phyloP scores from a whole-genome alignment of 2,797 vertebrate genomes.

The Gymnodraco acuticeps region DNA sequence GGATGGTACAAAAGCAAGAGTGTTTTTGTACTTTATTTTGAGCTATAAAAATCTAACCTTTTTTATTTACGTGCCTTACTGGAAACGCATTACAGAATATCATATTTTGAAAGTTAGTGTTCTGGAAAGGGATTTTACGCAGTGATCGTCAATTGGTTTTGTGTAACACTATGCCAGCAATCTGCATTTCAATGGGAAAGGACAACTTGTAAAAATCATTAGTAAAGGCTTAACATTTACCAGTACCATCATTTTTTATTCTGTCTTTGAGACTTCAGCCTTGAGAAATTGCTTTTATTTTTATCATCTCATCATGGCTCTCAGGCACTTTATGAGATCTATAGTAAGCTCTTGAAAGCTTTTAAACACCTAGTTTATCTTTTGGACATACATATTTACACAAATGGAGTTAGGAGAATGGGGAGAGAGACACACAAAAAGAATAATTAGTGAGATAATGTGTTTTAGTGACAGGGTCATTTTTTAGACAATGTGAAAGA shows the following conservation, averaged over 20 bases:
- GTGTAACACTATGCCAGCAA: constrained; percentile 5
- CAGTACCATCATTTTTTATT: neutral
- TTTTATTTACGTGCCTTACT: neutral
- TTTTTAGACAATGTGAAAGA: constrained; percentile 8
- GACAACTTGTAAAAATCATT: constrained; percentile 30
- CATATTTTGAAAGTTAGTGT: constrained; percentile 11
- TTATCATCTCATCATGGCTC: constrained; percentile 11
- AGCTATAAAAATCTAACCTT: neutral
- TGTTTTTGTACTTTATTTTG: too few relatives aligned
- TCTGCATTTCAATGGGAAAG: constrained; percentile 50
- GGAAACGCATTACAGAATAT: constrained; percentile 26
- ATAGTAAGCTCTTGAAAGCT: constrained; percentile 10
- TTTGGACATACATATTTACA: constrained; percentile 21
- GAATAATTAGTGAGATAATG: neutral
- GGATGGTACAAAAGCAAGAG: neutral
- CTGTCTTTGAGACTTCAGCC: constrained; percentile 13
- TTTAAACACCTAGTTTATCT: constrained; percentile 21
- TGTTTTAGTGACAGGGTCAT: constrained; percentile 26
- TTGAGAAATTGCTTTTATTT: constrained; percentile 42
- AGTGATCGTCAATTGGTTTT: constrained; percentile 29
- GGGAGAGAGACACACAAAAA: neutral
- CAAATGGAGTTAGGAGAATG: constrained; percentile 7
- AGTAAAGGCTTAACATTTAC: constrained; percentile 23
- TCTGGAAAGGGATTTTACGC: constrained; percentile 10
- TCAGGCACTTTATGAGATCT: constrained; percentile 10